Evolutionary conservation across 1,140 invertebrate species (phyloP).

Genomic region (Drosophila jambulina): DNA sequence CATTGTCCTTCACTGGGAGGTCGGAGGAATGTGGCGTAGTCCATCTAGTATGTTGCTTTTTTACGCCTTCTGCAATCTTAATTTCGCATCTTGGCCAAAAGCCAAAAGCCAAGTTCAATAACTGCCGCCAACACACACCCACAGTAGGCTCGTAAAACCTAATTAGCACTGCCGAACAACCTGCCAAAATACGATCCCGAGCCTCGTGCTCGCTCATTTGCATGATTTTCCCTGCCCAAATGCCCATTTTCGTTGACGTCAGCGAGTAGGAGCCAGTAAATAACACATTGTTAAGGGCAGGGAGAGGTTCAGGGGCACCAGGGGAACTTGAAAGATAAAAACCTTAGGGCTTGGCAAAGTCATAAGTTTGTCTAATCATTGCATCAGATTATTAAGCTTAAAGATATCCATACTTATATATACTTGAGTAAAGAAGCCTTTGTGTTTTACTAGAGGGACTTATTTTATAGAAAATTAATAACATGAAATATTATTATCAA

Average conservation of each 20-base stretch:
- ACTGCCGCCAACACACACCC: slow-evolving; percentile 33
- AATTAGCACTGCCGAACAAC: slow-evolving; percentile 59
- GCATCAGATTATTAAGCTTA: background rate
- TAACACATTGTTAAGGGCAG: slow-evolving; percentile 17
- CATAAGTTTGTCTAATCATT: slow-evolving; percentile 20
- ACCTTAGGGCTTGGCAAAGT: slow-evolving; percentile 7
- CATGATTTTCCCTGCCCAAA: slow-evolving; percentile 47
- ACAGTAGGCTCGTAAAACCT: slow-evolving; percentile 53
- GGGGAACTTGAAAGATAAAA: slow-evolving; percentile 8
- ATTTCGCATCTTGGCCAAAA: slow-evolving; percentile 19
- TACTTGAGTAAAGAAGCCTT: background rate
- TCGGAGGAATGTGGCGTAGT: slow-evolving; percentile 2
- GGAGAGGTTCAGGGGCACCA: background rate
- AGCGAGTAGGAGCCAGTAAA: slow-evolving; percentile 26
- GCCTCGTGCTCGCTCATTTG: slow-evolving; percentile 34
- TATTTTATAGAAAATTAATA: background rate
- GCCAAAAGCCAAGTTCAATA: slow-evolving; percentile 54
- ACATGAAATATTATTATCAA: background rate
- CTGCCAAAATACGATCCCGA: slow-evolving; percentile 34
- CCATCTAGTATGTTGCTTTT: background rate
- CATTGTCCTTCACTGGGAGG: slow-evolving; percentile 27
- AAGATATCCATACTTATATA: background rate
- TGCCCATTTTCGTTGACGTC: slow-evolving; percentile 59
- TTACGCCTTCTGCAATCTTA: slow-evolving; percentile 7
- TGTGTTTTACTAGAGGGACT: background rate